Conservation (phyloP, 2,888 invertebrate species). For the Acanthosepion pharaonis region DNA sequence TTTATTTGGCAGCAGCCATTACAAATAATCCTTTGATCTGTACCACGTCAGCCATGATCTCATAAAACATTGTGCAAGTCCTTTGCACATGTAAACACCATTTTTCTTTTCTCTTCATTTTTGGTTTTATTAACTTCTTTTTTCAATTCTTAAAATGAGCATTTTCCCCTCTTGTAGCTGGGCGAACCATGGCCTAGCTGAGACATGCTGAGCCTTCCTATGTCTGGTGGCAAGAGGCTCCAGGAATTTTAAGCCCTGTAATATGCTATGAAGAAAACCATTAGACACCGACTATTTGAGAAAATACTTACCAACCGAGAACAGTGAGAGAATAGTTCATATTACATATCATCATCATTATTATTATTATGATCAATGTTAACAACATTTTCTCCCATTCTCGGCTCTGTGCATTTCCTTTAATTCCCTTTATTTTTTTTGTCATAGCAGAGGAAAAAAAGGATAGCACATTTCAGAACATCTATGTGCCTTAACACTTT, state of each 20-base stretch:
- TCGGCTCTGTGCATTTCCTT: constrained; percentile 48
- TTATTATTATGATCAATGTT: constrained; percentile 14
- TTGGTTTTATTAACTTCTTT: too few relatives aligned
- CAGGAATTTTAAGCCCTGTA: constrained; percentile 48
- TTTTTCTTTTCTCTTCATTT: not conserved
- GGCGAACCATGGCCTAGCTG: constrained; percentile 25
- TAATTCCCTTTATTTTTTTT: constrained; percentile 44
- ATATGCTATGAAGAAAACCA: constrained; percentile 47
- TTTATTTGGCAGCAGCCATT: not conserved
- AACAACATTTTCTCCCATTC: not conserved
- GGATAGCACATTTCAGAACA: not conserved
- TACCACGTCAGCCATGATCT: constrained; percentile 37
- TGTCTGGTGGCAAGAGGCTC: constrained; percentile 42
- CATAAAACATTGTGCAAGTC: constrained; percentile 41
- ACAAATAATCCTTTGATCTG: constrained; percentile 40
- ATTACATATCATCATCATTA: not conserved
- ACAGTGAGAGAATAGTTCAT: not conserved
- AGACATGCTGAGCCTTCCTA: constrained; percentile 43
- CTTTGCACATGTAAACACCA: constrained; percentile 33
- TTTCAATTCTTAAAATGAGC: not conserved
- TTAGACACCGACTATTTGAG: constrained; percentile 44
- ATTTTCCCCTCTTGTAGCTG: constrained; percentile 24
- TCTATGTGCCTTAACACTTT: not conserved
- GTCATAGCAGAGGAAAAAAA: not conserved
- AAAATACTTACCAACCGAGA: constrained; percentile 46